Percentiles rank a stretch among this genome's conserved stretches.
These are phyloP conservation scores for Embidobia sp. DNA, from an alignment of 2,888 invertebrate genomes.

Conservation along the genomic window DNA sequence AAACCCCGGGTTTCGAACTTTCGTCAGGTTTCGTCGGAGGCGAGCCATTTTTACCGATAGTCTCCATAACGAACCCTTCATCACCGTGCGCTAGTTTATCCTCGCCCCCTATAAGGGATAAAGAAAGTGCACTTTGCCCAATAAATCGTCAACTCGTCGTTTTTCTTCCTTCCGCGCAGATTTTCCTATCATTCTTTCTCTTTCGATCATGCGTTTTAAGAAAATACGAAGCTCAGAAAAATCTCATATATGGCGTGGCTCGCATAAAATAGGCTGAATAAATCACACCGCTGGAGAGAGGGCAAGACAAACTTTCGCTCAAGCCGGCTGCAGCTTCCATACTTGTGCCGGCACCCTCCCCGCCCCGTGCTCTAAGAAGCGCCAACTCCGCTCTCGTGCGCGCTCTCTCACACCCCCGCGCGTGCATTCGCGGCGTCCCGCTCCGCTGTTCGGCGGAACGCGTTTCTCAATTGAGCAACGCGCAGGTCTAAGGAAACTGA, in stretches of 20 bases:
- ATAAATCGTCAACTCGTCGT: constrained; percentile 62
- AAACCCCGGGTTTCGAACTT: constrained; percentile 28
- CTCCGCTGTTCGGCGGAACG: constrained; percentile 66
- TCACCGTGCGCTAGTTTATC: constrained; percentile 56
- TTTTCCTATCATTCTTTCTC: constrained; percentile 65
- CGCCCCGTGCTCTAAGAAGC: constrained; percentile 42
- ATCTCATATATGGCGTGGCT: constrained; percentile 76
- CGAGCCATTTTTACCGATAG: constrained; percentile 49
- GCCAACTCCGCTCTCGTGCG: constrained; percentile 36
- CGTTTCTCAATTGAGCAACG: constrained; percentile 74
- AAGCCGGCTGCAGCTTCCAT: constrained; percentile 67
- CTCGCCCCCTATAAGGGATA: constrained; percentile 45
- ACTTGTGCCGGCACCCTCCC: constrained; percentile 48
- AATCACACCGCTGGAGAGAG: constrained; percentile 70
- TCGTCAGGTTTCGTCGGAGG: constrained; percentile 9
- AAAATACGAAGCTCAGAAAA: constrained; percentile 77
- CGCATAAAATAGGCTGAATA: constrained; percentile 78
- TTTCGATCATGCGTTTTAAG: constrained; percentile 67
- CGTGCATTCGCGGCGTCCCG: constrained; percentile 5
- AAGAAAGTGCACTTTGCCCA: constrained; percentile 57
- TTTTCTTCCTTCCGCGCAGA: constrained; percentile 57
- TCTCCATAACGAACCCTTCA: constrained; percentile 59
- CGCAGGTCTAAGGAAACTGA: constrained; percentile 75
- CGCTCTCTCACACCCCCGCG: constrained; percentile 8
- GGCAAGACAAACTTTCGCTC: constrained; percentile 75